Conservation (phyloP, 1,140 invertebrate species). For the Eupeodes corollae region DNA sequence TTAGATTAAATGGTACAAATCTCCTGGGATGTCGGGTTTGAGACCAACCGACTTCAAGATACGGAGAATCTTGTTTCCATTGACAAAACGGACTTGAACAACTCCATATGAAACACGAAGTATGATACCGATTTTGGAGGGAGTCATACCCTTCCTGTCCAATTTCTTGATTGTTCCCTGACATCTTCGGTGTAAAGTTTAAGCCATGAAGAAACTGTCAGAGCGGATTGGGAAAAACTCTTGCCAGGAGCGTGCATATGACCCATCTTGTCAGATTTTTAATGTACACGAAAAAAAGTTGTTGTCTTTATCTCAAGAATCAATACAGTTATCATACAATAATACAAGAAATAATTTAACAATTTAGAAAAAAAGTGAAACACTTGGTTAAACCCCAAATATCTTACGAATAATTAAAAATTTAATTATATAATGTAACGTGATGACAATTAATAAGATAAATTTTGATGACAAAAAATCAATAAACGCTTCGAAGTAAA, state of each 20-base stretch:
- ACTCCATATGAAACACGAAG: constrained; percentile 98
- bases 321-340: too few relatives aligned
- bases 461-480: too few relatives aligned
- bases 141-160: constrained; percentile 96
- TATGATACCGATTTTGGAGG: constrained; percentile 99
- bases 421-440: too few relatives aligned
- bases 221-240: constrained; percentile 98
- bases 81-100: constrained; percentile 82
- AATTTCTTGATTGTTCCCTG: constrained; percentile 96
- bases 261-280: constrained; percentile 69
- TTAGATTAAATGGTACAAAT: constrained; percentile 97
- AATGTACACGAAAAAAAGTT: constrained; percentile 40
- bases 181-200: constrained; percentile 95
- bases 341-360: too few relatives aligned
- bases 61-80: constrained; percentile 88
- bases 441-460: too few relatives aligned
- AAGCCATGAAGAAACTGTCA: constrained; percentile 96
- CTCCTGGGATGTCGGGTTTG: constrained; percentile 93
- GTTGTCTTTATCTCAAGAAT: too few relatives aligned
- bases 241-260: constrained; percentile 97
- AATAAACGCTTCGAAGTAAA: too few relatives aligned
- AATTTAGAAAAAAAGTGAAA: too few relatives aligned
- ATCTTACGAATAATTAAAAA: too few relatives aligned
- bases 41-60: constrained; percentile 96
- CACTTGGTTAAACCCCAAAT: too few relatives aligned